A percentile compares a stretch with the other conserved stretches of the same genome.
These are phyloP conservation scores for Blennius ocellaris DNA, from an alignment of 2,113 vertebrate species.

Conservation along the genomic window DNA sequence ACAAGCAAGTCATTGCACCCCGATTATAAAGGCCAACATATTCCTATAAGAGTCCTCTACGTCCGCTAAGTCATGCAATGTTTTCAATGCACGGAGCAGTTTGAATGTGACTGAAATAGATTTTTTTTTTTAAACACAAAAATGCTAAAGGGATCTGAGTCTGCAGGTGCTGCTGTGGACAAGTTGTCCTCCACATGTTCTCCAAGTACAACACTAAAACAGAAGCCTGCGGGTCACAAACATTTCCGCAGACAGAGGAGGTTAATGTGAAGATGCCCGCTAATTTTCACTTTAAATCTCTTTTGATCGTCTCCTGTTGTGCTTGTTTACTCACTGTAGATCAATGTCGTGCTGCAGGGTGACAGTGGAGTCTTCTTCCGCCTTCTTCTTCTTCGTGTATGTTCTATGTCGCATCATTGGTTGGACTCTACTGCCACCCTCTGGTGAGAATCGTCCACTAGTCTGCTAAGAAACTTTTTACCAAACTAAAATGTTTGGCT, in stretches of 20 bases:
- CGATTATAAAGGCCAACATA: background rate
- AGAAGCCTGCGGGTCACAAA: background rate
- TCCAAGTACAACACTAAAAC: background rate
- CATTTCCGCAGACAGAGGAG: background rate
- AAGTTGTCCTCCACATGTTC: too few relatives aligned
- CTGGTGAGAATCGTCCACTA: too few relatives aligned
- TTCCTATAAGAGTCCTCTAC: too few relatives aligned
- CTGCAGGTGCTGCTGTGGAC: background rate
- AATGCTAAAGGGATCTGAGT: background rate
- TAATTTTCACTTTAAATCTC: too few relatives aligned
- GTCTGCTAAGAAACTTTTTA: too few relatives aligned
- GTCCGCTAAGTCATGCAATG: background rate
- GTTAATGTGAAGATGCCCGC: background rate
- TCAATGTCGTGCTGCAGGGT: slow-evolving; percentile 35
- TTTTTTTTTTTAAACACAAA: background rate
- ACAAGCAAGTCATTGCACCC: background rate
- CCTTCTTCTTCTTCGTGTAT: slow-evolving; percentile 34
- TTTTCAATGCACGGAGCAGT: background rate
- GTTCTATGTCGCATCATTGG: too few relatives aligned
- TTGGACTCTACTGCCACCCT: too few relatives aligned
- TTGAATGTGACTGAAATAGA: too few relatives aligned
- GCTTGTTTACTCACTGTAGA: slow-evolving; percentile 41
- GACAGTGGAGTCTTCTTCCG: slow-evolving; percentile 46
- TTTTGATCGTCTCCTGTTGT: too few relatives aligned
- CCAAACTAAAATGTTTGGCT: too few relatives aligned